These are phyloP conservation scores for Xanthorhoe designata DNA, from an alignment of 2,888 invertebrate species.

Conservation along the genomic window DNA sequence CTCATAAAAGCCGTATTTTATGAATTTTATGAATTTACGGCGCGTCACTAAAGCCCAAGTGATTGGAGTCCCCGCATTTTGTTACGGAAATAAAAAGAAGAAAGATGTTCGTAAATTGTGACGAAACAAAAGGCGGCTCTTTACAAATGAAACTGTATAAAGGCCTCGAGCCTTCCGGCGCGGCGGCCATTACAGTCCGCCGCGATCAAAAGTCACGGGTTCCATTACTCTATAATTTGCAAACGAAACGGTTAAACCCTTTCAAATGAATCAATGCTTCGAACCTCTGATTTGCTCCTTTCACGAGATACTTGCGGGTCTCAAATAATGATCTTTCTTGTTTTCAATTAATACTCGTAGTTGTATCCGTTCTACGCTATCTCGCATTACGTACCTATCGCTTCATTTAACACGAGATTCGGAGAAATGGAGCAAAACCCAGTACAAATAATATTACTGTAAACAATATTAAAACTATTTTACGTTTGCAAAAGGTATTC, in stretches of 20 bases:
- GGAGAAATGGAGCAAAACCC: too few relatives aligned
- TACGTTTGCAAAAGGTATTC: too few relatives aligned
- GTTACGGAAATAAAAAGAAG: slow-evolving; percentile 18
- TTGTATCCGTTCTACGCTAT: too few relatives aligned
- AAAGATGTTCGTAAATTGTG: slow-evolving; percentile 15
- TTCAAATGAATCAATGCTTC: slow-evolving; percentile 19
- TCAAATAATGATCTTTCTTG: not conserved
- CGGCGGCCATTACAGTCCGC: slow-evolving; percentile 14
- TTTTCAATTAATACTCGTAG: not conserved
- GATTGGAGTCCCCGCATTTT: slow-evolving; percentile 12
- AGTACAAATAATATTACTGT: too few relatives aligned
- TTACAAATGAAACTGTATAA: slow-evolving; percentile 20
- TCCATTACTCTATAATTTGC: slow-evolving; percentile 22
- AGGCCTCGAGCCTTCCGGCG: slow-evolving; percentile 12
- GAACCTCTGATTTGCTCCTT: not conserved
- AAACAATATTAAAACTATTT: too few relatives aligned
- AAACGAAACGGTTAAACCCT: slow-evolving; percentile 11
- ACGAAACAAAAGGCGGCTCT: slow-evolving; percentile 21
- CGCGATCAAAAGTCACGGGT: slow-evolving; percentile 15
- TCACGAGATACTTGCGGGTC: not conserved
- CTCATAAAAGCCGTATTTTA: slow-evolving; percentile 20
- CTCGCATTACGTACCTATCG: too few relatives aligned
- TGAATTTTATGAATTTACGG: slow-evolving; percentile 24
- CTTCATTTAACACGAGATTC: too few relatives aligned
- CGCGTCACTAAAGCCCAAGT: slow-evolving; percentile 24